A percentile compares a stretch with the other conserved stretches of the same genome.
Conservation (phyloP, 2,888 invertebrate genomes). For the Eudasyphora cyanicolor region DNA sequence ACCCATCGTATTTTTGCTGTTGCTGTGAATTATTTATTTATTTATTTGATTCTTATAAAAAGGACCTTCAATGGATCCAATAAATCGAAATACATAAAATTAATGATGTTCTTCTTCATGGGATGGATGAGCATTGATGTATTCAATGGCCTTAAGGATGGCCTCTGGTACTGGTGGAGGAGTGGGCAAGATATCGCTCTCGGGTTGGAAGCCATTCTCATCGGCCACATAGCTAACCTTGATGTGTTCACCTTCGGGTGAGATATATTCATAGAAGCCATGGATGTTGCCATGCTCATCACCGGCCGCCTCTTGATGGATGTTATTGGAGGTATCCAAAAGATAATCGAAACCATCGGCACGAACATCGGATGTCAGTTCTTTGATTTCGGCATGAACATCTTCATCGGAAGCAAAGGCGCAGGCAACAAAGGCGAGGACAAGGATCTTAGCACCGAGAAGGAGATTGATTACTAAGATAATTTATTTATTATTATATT, state of each 20-base stretch:
- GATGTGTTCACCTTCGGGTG: too few relatives aligned
- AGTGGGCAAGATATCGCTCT: conserved; percentile 66
- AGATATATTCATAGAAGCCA: conserved; percentile 70
- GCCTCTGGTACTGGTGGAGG: conserved; percentile 69
- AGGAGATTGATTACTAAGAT: too few relatives aligned
- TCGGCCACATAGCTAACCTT: conserved; percentile 71
- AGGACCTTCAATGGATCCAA: too few relatives aligned
- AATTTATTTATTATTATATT: too few relatives aligned
- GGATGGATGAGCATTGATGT: conserved; percentile 80
- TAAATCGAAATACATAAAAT: too few relatives aligned
- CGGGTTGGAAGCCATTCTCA: too few relatives aligned
- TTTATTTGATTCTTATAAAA: too few relatives aligned
- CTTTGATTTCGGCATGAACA: conserved; percentile 50
- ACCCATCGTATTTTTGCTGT: too few relatives aligned
- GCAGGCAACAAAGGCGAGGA: conserved; percentile 67
- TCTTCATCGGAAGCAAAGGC: conserved; percentile 55
- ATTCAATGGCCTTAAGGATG: conserved; percentile 78
- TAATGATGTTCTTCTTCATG: neutral
- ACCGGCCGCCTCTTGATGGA: conserved; percentile 67
- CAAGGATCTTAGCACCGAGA: conserved; percentile 66
- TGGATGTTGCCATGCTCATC: conserved; percentile 73
- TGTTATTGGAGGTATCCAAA: conserved; percentile 71
- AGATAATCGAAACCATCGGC: conserved; percentile 71
- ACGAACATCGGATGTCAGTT: conserved; percentile 69
- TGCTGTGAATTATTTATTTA: too few relatives aligned